A percentile compares a stretch with the other conserved stretches of the same genome.
Conservation (phyloP, 2,113 vertebrate species). For the Plectropomus leopardus region DNA sequence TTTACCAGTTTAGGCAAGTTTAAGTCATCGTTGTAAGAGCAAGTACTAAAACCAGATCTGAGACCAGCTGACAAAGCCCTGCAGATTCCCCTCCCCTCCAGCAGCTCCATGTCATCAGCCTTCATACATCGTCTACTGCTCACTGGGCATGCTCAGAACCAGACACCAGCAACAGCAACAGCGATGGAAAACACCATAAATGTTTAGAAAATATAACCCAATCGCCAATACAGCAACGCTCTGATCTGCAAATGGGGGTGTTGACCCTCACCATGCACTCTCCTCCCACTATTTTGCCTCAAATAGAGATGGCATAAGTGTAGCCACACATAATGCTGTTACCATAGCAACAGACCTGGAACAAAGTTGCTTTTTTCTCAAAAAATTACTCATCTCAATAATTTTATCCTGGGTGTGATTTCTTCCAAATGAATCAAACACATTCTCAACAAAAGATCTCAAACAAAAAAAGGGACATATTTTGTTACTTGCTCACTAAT, state of each 20-base stretch:
- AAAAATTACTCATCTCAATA: slow-evolving; percentile 74
- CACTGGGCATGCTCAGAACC: slow-evolving; percentile 58
- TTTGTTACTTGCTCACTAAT: slow-evolving; percentile 1
- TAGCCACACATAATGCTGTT: slow-evolving; percentile 62
- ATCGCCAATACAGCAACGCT: slow-evolving; percentile 45
- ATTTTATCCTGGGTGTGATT: slow-evolving; percentile 51
- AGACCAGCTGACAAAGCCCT: slow-evolving; percentile 9
- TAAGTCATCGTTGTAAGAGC: not conserved
- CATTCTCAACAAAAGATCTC: not conserved
- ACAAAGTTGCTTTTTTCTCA: slow-evolving; percentile 59
- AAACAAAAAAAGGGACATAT: not conserved
- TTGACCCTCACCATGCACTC: slow-evolving; percentile 70
- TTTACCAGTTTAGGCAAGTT: slow-evolving; percentile 2
- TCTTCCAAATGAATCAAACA: slow-evolving; percentile 47
- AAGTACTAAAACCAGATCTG: not conserved
- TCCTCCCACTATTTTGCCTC: slow-evolving; percentile 75
- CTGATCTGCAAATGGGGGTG: slow-evolving; percentile 65
- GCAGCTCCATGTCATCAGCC: slow-evolving; percentile 9
- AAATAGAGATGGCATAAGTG: slow-evolving; percentile 69
- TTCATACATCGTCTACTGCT: slow-evolving; percentile 14
- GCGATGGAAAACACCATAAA: not conserved
- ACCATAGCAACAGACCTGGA: slow-evolving; percentile 73
- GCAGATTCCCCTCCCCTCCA: slow-evolving; percentile 13
- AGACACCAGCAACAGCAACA: slow-evolving; percentile 27
- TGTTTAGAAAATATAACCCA: slow-evolving; percentile 28